Percentiles rank a stretch among this genome's conserved stretches.
Evolutionary conservation across 2,888 invertebrate genomes (phyloP).

Genomic region (Caenorhabditis angaria): DNA sequence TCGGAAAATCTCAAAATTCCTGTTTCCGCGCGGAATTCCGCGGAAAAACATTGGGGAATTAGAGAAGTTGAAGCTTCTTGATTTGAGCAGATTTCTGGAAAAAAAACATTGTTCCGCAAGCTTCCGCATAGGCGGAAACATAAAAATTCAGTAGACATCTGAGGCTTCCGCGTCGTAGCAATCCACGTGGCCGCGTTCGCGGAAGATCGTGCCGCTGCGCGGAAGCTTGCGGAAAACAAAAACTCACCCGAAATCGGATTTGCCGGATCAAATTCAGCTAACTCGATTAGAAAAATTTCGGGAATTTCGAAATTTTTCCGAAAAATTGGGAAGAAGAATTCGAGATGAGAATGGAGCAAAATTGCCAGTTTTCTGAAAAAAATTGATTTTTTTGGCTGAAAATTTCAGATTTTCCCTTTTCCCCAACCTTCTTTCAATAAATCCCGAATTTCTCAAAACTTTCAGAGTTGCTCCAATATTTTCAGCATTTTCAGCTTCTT

Average conservation of each 20-base stretch:
- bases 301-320: background rate
- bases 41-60: constrained; percentile 10
- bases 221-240: no score
- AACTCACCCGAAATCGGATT: constrained; percentile 4
- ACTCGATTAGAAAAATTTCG: background rate
- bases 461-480: background rate
- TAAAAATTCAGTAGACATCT: no score
- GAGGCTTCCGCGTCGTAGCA: no score
- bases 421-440: background rate
- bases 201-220: no score
- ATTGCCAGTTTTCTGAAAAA: background rate
- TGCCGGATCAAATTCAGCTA: constrained; percentile 6
- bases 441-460: background rate
- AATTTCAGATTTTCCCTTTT: no score
- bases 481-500: background rate
- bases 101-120: no score
- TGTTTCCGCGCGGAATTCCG: constrained; percentile 8
- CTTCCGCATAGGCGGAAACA: no score
- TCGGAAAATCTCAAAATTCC: background rate
- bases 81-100: constrained; percentile 13
- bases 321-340: background rate
- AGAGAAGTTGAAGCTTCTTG: background rate
- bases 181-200: no score
- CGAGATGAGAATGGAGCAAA: background rate
- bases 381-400: no score